Percentiles rank a stretch among this genome's conserved stretches.
phyloP scores from a whole-genome alignment of 2,797 vertebrate genomes.

The Diglossa cyanea region DNA sequence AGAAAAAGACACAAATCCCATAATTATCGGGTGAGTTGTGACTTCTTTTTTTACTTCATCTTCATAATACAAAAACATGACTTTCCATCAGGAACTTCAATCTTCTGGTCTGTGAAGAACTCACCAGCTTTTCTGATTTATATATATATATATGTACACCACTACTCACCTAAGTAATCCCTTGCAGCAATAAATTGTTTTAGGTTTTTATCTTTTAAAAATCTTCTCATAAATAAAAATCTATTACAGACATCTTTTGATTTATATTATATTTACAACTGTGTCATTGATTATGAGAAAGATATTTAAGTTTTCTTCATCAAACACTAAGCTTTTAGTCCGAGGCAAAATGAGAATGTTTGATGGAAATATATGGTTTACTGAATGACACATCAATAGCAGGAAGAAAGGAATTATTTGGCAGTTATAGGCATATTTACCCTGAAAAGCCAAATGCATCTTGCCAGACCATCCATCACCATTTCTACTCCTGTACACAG shows the following conservation, averaged over 20 bases:
- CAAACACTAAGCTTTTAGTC: not conserved
- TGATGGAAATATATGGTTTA: not conserved
- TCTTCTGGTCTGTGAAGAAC: not conserved
- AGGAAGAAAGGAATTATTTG: constrained; percentile 11
- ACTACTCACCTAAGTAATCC: not conserved
- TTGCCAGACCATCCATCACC: constrained; percentile 23
- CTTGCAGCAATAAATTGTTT: not conserved
- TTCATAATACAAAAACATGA: not conserved
- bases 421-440: not conserved
- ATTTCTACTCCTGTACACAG: not conserved
- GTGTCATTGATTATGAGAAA: not conserved
- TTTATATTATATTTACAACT: not conserved
- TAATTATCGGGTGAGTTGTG: not conserved
- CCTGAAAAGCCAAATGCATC: constrained; percentile 10
- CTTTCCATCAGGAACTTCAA: not conserved
- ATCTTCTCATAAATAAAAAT: not conserved
- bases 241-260: not conserved
- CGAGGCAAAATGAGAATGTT: not conserved
- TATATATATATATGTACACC: not conserved
- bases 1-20: not conserved
- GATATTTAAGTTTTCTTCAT: not conserved
- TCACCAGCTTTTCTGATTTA: not conserved
- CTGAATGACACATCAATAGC: not conserved
- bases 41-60: not conserved
- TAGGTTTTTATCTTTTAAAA: fast-evolving